These are phyloP conservation scores for Sesia bembeciformis DNA, from an alignment of 2,888 invertebrate genomes.

Conservation along the genomic window DNA sequence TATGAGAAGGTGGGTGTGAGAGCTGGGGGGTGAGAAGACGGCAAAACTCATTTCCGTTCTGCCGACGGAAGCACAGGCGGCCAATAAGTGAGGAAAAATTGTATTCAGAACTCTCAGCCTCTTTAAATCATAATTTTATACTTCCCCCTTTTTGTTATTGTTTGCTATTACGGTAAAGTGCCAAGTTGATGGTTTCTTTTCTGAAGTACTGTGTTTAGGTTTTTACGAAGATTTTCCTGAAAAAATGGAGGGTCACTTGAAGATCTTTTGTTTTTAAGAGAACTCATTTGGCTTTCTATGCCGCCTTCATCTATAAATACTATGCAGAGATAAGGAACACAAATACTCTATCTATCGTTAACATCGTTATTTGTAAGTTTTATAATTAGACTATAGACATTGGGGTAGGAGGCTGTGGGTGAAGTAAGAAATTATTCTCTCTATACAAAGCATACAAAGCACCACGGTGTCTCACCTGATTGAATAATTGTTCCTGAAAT, in stretches of 20 bases:
- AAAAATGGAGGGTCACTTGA: background rate
- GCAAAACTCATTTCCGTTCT: constrained; percentile 67
- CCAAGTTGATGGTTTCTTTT: background rate
- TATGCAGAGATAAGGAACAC: no score
- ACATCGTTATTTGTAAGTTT: no score
- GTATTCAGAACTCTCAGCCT: constrained; percentile 42
- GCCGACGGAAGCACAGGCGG: constrained; percentile 50
- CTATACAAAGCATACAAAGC: no score
- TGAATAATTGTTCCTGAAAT: no score
- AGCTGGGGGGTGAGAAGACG: constrained; percentile 19
- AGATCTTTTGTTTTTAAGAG: no score
- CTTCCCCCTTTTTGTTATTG: constrained; percentile 19
- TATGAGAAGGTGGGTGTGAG: constrained; percentile 12
- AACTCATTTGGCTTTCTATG: no score
- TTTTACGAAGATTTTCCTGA: background rate
- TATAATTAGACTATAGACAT: no score
- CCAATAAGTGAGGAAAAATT: constrained; percentile 60
- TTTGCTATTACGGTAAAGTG: constrained; percentile 7
- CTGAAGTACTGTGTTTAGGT: background rate
- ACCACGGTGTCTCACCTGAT: no score
- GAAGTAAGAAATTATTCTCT: no score
- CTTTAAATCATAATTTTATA: constrained; percentile 45
- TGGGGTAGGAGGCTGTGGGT: no score
- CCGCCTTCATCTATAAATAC: no score
- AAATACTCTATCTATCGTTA: no score